Evolutionary conservation across 2,888 invertebrate species (phyloP).

Genomic region (Ophion slaviceki): DNA sequence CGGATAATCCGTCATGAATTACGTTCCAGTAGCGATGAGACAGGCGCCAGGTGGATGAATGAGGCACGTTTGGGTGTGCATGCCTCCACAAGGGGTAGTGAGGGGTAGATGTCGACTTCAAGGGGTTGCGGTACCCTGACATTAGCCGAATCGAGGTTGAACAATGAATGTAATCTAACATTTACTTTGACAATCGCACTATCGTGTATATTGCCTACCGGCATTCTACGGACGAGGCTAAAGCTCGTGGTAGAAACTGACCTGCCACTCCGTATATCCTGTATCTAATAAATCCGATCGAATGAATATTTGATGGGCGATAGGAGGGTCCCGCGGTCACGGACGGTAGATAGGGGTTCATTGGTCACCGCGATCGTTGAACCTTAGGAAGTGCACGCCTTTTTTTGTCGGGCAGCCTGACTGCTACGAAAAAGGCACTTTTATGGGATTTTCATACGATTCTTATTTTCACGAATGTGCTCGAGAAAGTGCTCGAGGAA

Average conservation of each 20-base stretch:
- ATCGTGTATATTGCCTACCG: constrained; percentile 15
- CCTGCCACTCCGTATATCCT: constrained; percentile 19
- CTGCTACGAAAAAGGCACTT: not conserved
- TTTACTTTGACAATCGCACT: constrained; percentile 14
- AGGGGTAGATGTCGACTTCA: no score
- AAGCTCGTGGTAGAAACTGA: constrained; percentile 21
- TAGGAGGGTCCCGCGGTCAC: constrained; percentile 19
- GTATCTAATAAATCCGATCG: constrained; percentile 16
- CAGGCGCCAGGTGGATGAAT: not conserved
- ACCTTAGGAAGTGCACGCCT: constrained; percentile 6
- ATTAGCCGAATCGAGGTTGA: not conserved
- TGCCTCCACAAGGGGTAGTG: no score
- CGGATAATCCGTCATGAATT: constrained; percentile 50
- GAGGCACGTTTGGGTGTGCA: no score
- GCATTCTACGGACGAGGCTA: not conserved
- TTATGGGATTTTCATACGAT: not conserved
- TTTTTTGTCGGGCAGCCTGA: not conserved
- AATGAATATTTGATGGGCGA: constrained; percentile 29
- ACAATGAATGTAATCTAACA: constrained; percentile 3
- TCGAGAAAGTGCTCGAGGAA: no score
- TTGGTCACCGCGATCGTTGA: constrained; percentile 28
- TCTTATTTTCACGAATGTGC: no score
- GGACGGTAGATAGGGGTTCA: constrained; percentile 6
- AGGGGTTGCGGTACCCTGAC: not conserved
- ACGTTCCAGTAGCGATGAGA: constrained; percentile 25